A percentile compares a stretch with the other conserved stretches of the same genome.
These are phyloP conservation scores for Mixornis gularis DNA, from an alignment of 2,113 vertebrate species.

Conservation along the genomic window DNA sequence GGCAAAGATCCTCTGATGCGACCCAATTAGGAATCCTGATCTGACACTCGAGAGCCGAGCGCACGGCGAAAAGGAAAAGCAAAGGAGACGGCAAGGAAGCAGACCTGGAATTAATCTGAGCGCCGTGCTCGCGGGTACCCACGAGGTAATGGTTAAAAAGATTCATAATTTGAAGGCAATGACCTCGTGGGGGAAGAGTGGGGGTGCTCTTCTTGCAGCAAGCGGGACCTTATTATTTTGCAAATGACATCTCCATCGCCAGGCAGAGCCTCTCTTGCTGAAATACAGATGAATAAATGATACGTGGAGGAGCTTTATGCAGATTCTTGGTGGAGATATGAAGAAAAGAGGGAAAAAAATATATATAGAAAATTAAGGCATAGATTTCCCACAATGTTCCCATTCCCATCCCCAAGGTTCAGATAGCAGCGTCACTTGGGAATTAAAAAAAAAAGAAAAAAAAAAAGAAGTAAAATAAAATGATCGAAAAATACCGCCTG, in stretches of 20 bases:
- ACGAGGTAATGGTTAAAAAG: slow-evolving; percentile 29
- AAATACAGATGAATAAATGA: slow-evolving; percentile 43
- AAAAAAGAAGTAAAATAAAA: neutral
- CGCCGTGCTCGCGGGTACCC: neutral
- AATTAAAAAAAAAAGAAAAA: neutral
- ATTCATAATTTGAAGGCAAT: slow-evolving; percentile 8
- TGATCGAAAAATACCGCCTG: accelerated
- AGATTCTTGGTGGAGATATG: neutral
- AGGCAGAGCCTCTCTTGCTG: neutral
- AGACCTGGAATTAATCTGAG: slow-evolving; percentile 51
- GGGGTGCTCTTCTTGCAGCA: slow-evolving; percentile 27
- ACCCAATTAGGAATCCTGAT: slow-evolving; percentile 56
- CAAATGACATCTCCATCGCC: slow-evolving; percentile 53
- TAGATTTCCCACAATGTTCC: neutral
- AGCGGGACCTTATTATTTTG: slow-evolving; percentile 48
- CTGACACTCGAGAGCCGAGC: neutral
- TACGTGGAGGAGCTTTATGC: slow-evolving; percentile 5
- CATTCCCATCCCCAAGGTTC: neutral
- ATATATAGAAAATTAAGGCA: neutral
- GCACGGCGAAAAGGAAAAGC: neutral
- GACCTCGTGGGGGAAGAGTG: slow-evolving; percentile 20
- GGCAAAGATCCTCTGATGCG: slow-evolving; percentile 51
- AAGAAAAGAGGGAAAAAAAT: neutral
- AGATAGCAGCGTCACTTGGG: neutral
- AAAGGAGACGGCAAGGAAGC: neutral